Conservation (phyloP, 2,113 vertebrate genomes). For the Bucco capensis region DNA sequence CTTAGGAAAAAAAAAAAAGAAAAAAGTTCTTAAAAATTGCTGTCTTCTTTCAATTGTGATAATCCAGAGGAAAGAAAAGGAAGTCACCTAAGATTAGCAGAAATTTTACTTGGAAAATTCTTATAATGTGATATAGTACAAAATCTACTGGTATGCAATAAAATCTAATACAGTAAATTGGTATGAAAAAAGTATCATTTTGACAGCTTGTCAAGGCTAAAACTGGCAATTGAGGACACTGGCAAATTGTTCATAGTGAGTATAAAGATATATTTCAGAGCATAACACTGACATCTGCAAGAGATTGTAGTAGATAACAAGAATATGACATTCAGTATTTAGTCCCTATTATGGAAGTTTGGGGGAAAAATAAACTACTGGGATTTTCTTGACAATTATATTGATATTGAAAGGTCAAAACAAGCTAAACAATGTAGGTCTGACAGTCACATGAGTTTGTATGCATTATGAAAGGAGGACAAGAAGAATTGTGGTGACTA, state of each 20-base stretch:
- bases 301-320: not conserved
- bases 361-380: not conserved
- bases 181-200: not conserved
- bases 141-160: not conserved
- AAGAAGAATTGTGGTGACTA: not conserved
- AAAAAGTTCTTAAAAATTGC: not conserved
- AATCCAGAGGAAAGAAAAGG: not conserved
- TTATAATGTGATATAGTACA: not conserved
- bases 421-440: not conserved
- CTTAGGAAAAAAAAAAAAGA: not conserved
- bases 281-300: not conserved
- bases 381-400: not conserved
- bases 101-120: not conserved
- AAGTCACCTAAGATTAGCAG: not conserved
- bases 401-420: not conserved
- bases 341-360: not conserved
- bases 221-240: not conserved
- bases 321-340: not conserved
- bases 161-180: not conserved
- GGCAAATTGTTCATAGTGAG: not conserved
- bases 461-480: not conserved
- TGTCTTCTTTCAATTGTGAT: not conserved
- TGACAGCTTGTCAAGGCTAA: not conserved
- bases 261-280: not conserved
- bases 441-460: not conserved